phyloP scores from a whole-genome alignment of 2,888 invertebrate genomes.

The Callimorpha dominula region DNA sequence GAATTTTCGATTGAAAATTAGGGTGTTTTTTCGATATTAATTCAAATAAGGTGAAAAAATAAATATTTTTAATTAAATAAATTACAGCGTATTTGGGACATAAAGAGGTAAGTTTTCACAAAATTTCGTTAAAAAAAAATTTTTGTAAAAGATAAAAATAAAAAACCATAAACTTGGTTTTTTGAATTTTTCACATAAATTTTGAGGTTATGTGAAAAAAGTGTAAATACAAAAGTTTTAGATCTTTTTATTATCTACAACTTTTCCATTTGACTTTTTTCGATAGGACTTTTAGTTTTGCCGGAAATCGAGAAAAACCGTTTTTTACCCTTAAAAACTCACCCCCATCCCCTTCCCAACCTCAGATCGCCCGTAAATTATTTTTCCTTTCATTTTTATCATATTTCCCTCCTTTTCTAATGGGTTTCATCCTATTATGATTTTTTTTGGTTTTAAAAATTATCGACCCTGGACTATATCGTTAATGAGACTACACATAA shows the following conservation, averaged over 20 bases:
- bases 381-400: neutral
- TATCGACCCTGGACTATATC: too few species aligned
- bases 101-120: neutral
- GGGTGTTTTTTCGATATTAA: neutral
- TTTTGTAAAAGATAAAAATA: neutral
- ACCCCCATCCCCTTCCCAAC: too few species aligned
- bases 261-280: too few species aligned
- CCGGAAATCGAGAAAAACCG: too few species aligned
- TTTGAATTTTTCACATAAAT: neutral
- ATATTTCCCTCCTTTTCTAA: neutral
- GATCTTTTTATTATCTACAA: too few species aligned
- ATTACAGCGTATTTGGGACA: neutral
- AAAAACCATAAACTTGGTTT: neutral
- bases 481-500: conserved; percentile 19
- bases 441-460: neutral
- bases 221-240: too few species aligned
- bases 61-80: too few species aligned
- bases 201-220: too few species aligned
- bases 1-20: neutral
- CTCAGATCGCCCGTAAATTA: neutral
- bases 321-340: too few species aligned
- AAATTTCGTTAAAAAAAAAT: neutral
- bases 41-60: neutral
- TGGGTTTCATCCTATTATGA: neutral
- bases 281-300: too few species aligned